Conservation (phyloP, 2,113 vertebrate genomes). For the Podarcis raffonei region DNA sequence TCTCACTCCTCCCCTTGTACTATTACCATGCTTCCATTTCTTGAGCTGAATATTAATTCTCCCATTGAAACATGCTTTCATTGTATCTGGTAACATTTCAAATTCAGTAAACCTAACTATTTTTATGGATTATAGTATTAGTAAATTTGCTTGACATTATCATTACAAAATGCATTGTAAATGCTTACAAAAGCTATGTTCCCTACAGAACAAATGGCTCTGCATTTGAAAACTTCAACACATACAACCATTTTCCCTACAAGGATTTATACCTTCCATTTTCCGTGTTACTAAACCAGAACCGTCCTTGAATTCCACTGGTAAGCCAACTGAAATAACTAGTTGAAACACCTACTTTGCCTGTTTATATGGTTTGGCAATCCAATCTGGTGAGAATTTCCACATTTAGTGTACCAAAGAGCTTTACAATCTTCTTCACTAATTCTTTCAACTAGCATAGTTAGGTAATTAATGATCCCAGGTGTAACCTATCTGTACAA, state of each 20-base stretch:
- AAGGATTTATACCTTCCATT: neutral
- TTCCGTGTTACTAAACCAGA: neutral
- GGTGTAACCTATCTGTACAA: neutral
- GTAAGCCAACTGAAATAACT: neutral
- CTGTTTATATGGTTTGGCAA: constrained; percentile 36
- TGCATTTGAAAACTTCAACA: neutral
- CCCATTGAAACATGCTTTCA: constrained; percentile 46
- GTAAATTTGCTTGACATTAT: constrained; percentile 14
- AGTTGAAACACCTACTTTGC: neutral
- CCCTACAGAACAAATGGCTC: neutral
- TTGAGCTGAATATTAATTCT: constrained; percentile 72
- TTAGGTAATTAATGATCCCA: neutral
- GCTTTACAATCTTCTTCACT: neutral
- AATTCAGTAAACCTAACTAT: constrained; percentile 6
- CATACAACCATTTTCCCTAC: neutral
- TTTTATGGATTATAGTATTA: constrained; percentile 5
- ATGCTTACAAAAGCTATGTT: neutral
- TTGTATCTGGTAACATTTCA: constrained; percentile 25
- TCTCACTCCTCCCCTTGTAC: constrained; percentile 69
- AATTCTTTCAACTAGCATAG: neutral
- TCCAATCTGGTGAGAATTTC: neutral
- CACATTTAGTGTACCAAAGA: neutral
- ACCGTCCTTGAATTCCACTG: neutral
- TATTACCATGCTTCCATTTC: constrained; percentile 62
- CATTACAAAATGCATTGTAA: constrained; percentile 20